Percentiles rank a stretch among this genome's conserved stretches.
phyloP scores from a whole-genome alignment of 2,113 vertebrate genomes.

The Cololabis saira region DNA sequence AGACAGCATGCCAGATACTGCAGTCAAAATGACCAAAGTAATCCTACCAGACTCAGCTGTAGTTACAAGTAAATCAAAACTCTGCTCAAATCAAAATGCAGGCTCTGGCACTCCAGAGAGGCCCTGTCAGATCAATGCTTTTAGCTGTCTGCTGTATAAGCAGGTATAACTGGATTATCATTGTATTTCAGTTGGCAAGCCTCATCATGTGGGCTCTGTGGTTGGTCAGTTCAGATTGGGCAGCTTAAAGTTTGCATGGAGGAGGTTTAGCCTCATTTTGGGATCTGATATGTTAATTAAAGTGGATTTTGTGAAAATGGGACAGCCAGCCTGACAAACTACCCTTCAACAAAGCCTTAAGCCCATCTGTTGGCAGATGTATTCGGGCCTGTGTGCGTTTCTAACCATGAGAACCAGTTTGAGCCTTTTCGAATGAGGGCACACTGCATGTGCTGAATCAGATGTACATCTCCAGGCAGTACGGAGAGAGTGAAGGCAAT shows the following conservation, averaged over 20 bases:
- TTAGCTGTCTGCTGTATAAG: slow-evolving; percentile 63
- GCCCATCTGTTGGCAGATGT: slow-evolving; percentile 77
- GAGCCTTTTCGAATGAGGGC: slow-evolving; percentile 32
- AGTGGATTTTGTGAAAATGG: slow-evolving; percentile 74
- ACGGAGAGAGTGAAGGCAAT: background rate
- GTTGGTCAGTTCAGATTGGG: slow-evolving; percentile 75
- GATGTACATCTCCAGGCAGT: background rate
- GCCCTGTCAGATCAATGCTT: slow-evolving; percentile 60
- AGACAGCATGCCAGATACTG: slow-evolving; percentile 23
- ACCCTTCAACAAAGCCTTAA: slow-evolving; percentile 74
- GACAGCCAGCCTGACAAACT: slow-evolving; percentile 60
- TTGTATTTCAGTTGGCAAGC: slow-evolving; percentile 67
- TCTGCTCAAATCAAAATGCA: slow-evolving; percentile 57
- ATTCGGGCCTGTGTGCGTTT: slow-evolving; percentile 39
- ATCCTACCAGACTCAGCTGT: slow-evolving; percentile 41
- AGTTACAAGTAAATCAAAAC: slow-evolving; percentile 57
- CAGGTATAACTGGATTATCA: slow-evolving; percentile 79
- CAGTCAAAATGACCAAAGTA: slow-evolving; percentile 25
- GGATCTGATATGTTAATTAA: slow-evolving; percentile 82
- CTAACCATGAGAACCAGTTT: slow-evolving; percentile 46
- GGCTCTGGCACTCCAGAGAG: slow-evolving; percentile 39
- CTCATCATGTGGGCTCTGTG: slow-evolving; percentile 64
- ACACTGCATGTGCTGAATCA: slow-evolving; percentile 5
- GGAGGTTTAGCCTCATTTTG: slow-evolving; percentile 73
- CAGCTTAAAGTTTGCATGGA: slow-evolving; percentile 73